Evolutionary conservation across 2,113 vertebrate genomes (phyloP), one percentile per base, ranked within the genome.

Genomic region (Pterocles gutturalis): DNA sequence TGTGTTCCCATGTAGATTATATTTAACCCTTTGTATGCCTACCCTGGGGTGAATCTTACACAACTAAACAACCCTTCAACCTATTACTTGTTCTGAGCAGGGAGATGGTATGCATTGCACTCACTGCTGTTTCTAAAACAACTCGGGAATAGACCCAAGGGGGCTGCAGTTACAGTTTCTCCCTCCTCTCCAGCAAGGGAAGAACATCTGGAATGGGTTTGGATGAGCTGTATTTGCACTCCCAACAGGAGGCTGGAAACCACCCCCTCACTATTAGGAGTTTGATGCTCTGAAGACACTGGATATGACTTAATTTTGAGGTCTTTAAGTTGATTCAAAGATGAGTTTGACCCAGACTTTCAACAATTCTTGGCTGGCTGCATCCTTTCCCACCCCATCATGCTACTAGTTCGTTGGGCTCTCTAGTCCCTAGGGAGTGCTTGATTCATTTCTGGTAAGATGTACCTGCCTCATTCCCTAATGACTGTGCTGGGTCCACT

Each of bases 321-420:
- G 75, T 24, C 76, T 87, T 83, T 34, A 21, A 31, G 57, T 83
- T 38, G 46, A 61, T 54, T 79, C 41, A 58, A 84, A 29, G 53
- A 61, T 53, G 33, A 13, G 6, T 86, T 91, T 87, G 72, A 91
- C 66, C 77, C 77, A 87, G 82, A 76, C 62, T 83, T 22, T 41
- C 62, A 48, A 26, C 36, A 69, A 4, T 29, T 22, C 85, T 64
- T 83, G 77, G 26, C 85, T 66, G 72, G 53, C 24, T 58, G n/a
- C 19, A 3, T 51, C 34, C 25, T 11, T 91, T 66, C 70, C 87
- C 81, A 48, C 31, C 72, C 53, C 10, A 26, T 89, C 16, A 10
- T 14, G 67, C 62, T 76, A 66, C 78, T 58, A 12, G 31, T 80
- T 38, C 55, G 0, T 43, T 5, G 3, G 29, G 24, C 16, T 86